Conservation (phyloP, 2,797 vertebrate genomes). For the Galagoides demidoff region DNA sequence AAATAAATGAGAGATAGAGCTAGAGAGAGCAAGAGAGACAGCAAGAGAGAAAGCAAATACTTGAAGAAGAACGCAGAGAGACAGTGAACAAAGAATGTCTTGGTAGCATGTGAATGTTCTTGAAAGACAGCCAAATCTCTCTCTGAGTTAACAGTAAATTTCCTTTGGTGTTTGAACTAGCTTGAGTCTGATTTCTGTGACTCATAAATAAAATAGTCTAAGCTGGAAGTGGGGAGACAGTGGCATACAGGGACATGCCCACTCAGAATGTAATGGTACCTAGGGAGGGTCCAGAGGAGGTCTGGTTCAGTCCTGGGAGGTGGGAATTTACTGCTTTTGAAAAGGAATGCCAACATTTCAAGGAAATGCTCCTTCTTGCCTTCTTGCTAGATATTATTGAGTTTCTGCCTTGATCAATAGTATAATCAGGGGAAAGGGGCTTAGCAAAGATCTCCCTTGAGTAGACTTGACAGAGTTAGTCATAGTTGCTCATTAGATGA, state of each 20-base stretch:
- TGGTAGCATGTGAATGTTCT: not conserved
- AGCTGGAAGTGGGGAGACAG: not conserved
- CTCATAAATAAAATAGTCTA: not conserved
- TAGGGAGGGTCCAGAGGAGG: not conserved
- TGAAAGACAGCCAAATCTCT: not conserved
- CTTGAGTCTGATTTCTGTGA: not conserved
- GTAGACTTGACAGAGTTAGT: slow-evolving; percentile 56
- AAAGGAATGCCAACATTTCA: not conserved
- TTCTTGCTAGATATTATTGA: slow-evolving; percentile 39
- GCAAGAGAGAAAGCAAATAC: not conserved
- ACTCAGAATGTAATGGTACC: not conserved
- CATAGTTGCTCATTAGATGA: slow-evolving; percentile 10
- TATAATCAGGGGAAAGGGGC: not conserved
- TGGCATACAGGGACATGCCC: not conserved
- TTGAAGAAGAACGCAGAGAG: not conserved
- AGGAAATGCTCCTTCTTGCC: not conserved
- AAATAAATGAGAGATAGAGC: not conserved
- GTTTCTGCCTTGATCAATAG: slow-evolving; percentile 56
- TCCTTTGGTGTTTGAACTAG: not conserved
- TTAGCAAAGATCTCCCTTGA: slow-evolving; percentile 46
- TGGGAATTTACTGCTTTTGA: not conserved
- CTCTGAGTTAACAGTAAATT: not conserved
- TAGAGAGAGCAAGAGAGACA: no score
- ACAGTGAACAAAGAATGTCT: not conserved
- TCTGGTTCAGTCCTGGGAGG: not conserved